Evolutionary conservation across 2,888 invertebrate genomes (phyloP).

Genomic region (Pherbina coryleti): DNA sequence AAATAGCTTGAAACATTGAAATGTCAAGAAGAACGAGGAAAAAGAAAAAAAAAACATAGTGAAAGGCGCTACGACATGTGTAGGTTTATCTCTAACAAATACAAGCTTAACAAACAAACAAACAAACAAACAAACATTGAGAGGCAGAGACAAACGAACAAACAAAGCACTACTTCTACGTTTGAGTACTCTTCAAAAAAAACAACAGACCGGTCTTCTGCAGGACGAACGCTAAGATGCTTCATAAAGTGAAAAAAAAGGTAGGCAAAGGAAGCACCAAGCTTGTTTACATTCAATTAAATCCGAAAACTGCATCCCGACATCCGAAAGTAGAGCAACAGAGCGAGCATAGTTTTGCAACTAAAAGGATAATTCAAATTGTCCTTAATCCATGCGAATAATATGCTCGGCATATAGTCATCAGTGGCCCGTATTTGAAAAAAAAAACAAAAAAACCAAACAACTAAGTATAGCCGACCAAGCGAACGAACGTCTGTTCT

Average conservation of each 20-base stretch:
- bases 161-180: slow-evolving; percentile 28
- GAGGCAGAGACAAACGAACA: background rate
- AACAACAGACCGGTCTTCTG: slow-evolving; percentile 28
- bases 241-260: background rate
- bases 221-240: slow-evolving; percentile 5
- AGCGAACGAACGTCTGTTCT: background rate
- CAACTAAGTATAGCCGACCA: slow-evolving; percentile 1
- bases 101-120: slow-evolving; percentile 6
- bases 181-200: slow-evolving; percentile 31
- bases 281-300: slow-evolving; percentile 40
- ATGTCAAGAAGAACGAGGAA: background rate
- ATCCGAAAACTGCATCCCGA: slow-evolving; percentile 36
- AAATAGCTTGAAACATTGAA: background rate
- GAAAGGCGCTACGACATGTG: slow-evolving; percentile 9
- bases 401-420: slow-evolving; percentile 26
- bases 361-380: slow-evolving; percentile 39
- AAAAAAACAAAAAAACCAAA: no score
- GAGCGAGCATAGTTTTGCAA: slow-evolving; percentile 28
- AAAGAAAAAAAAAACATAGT: background rate
- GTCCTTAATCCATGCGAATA: slow-evolving; percentile 41
- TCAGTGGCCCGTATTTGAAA: slow-evolving; percentile 43
- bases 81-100: slow-evolving; percentile 16
- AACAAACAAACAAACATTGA: slow-evolving; percentile 14
- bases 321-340: slow-evolving; percentile 31
- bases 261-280: slow-evolving; percentile 16